phyloP scores from a whole-genome alignment of 2,113 vertebrate species.

The Porphyrio hochstetteri region DNA sequence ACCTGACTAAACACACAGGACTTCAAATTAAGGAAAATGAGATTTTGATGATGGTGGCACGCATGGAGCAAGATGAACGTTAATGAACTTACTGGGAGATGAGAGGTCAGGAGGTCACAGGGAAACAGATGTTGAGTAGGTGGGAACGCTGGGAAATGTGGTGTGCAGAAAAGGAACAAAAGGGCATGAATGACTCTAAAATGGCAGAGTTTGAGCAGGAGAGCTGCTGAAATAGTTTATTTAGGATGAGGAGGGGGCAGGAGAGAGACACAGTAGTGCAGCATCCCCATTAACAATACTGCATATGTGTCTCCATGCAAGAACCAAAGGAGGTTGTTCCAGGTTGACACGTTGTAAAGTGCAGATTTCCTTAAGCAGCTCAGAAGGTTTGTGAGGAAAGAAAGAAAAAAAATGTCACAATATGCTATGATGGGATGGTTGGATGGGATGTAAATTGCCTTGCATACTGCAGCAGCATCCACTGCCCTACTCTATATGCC shows the following conservation, averaged over 20 bases:
- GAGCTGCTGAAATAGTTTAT: background rate
- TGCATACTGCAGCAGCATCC: background rate
- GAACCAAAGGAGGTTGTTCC: background rate
- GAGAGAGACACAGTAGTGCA: background rate
- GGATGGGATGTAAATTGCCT: background rate
- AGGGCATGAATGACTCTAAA: background rate
- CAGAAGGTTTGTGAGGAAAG: background rate
- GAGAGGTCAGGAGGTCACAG: background rate
- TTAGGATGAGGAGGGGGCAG: background rate
- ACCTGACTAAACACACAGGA: background rate
- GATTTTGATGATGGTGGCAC: background rate
- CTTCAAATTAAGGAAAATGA: background rate
- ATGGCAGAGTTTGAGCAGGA: background rate
- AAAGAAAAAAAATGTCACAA: background rate
- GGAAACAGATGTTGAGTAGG: background rate
- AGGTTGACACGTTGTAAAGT: rapidly evolving
- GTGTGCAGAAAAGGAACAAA: background rate
- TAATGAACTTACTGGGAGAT: background rate
- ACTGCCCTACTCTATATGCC: background rate
- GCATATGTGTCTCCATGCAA: background rate
- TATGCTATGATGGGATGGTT: background rate
- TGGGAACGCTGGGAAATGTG: background rate
- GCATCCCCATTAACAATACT: background rate
- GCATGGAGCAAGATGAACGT: background rate
- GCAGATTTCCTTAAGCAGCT: background rate